Evolutionary conservation across 1,140 invertebrate genomes (phyloP), one percentile per base, ranked within the genome.

Genomic region (Araneus ventricosus): DNA sequence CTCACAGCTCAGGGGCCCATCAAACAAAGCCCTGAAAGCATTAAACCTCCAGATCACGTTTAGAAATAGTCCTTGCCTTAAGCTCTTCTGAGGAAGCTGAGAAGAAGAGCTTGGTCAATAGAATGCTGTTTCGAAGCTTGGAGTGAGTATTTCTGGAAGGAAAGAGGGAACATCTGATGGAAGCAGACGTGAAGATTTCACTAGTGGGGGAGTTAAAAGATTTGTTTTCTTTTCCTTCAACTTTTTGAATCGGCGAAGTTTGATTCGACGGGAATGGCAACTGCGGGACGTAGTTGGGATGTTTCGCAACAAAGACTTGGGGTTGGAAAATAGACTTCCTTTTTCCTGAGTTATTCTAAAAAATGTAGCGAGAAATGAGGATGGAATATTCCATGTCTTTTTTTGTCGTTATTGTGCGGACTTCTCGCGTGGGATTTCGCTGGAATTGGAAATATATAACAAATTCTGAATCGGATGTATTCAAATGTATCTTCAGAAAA

Each of bases 11-110:
- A 82, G 39, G 80, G 88, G 82, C 27, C 90, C 90, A 92, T 92
- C 90, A 92, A 92, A 92, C 90, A 92, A 92, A 92, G 90, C 90
- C 90, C 90, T 92, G 90, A 86, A 92, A 92, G 82, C 82, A 92
- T 92, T 92, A 92, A 92, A 92, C 57, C 90, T 92, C 82, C 90
- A 92, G 90, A 92, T 92, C 90, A 92, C 90, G 90, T 92, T 61
- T 59, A 70, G 27, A 82, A 86, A 92, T 86, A 92, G 90, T 92
- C 59, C 90, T 92, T 82, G 79, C 90, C 67, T 90, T 92, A 92
- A 86, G 90, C 90, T 92, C 90, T 92, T 92, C 82, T 34, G 30
- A 37, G 30, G 34, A 27, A 45, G 27, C 27, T 20, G 41, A 27
- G 61, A 70, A 88, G 90, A 70, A 82, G 82, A 92, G 90, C 82